These are phyloP conservation scores for Echiichthys vipera DNA, from an alignment of 2,797 vertebrate genomes.

Conservation along the genomic window DNA sequence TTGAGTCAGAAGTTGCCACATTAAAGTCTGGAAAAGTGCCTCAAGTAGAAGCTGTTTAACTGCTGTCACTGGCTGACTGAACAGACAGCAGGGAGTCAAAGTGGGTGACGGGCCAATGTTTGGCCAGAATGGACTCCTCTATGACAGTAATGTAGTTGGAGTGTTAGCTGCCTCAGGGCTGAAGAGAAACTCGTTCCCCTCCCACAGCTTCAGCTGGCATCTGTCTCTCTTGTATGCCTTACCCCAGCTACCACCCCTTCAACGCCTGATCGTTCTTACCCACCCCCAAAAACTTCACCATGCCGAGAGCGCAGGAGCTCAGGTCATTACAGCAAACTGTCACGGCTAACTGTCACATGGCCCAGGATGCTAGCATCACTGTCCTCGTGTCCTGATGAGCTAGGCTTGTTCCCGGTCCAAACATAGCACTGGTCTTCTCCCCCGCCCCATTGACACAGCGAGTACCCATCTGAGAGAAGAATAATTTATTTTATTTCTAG, in stretches of 20 bases:
- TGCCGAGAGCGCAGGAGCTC: constrained; percentile 75
- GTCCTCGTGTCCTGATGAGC: constrained; percentile 67
- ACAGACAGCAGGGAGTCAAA: constrained; percentile 76
- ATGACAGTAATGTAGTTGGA: constrained; percentile 82
- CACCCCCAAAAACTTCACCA: constrained; percentile 64
- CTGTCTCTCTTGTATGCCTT: constrained; percentile 71
- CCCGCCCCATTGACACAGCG: constrained; percentile 49
- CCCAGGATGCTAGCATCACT: constrained; percentile 68
- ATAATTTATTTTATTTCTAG: constrained; percentile 62
- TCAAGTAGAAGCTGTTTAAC: constrained; percentile 74
- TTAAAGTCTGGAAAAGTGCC: constrained; percentile 73
- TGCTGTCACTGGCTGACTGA: constrained; percentile 75
- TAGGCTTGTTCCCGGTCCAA: constrained; percentile 68
- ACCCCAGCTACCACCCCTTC: constrained; percentile 66
- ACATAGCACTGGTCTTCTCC: constrained; percentile 76
- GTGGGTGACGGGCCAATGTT: constrained; percentile 75
- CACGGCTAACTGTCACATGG: constrained; percentile 76
- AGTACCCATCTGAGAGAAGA: constrained; percentile 49
- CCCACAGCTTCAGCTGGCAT: constrained; percentile 81
- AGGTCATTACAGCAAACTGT: constrained; percentile 85
- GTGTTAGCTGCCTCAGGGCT: constrained; percentile 78
- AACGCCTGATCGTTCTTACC: constrained; percentile 25
- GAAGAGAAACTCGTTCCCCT: constrained; percentile 79
- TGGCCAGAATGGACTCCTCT: constrained; percentile 78
- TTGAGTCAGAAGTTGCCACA: constrained; percentile 63